A percentile compares a stretch with the other conserved stretches of the same genome.
Conservation (phyloP, 23 tunicate species). For the Aplidium turbinatum region DNA sequence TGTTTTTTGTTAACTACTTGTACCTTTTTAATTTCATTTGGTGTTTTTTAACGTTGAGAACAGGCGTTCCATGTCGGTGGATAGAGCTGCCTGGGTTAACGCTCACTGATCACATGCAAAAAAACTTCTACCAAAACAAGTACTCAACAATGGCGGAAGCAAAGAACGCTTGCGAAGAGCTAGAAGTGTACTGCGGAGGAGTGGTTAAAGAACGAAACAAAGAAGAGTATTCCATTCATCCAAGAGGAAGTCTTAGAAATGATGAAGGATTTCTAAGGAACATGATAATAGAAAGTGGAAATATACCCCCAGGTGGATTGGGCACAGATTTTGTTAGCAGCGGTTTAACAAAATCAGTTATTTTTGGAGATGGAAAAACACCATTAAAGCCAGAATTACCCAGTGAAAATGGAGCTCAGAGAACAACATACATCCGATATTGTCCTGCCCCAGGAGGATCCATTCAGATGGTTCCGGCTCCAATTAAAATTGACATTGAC, state of each 20-base stretch:
- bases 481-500: conserved; percentile 10
- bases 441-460: conserved; percentile 50
- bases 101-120: conserved; percentile 16
- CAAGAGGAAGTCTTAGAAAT: conserved; percentile 37
- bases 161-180: conserved; percentile 30
- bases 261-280: conserved; percentile 26
- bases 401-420: not conserved
- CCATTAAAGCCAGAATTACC: not conserved
- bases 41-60: too few species aligned
- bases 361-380: conserved; percentile 7
- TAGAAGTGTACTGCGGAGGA: conserved; percentile 35
- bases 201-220: conserved; percentile 24
- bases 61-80: conserved; percentile 35
- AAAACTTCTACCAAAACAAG: conserved; percentile 12
- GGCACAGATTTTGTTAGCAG: conserved; percentile 46
- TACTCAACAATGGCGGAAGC: conserved; percentile 19
- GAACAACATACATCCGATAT: conserved; percentile 50
- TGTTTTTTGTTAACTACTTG: not conserved
- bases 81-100: conserved; percentile 11
- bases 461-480: conserved; percentile 21
- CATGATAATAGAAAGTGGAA: conserved; percentile 16
- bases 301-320: conserved; percentile 34
- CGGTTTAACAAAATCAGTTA: conserved; percentile 6
- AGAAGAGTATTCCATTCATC: conserved; percentile 20
- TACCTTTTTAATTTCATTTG: not conserved